A percentile compares a stretch with the other conserved stretches of the same genome.
Evolutionary conservation across 2,888 invertebrate species (phyloP).

Genomic region (Cynaeus angustus): DNA sequence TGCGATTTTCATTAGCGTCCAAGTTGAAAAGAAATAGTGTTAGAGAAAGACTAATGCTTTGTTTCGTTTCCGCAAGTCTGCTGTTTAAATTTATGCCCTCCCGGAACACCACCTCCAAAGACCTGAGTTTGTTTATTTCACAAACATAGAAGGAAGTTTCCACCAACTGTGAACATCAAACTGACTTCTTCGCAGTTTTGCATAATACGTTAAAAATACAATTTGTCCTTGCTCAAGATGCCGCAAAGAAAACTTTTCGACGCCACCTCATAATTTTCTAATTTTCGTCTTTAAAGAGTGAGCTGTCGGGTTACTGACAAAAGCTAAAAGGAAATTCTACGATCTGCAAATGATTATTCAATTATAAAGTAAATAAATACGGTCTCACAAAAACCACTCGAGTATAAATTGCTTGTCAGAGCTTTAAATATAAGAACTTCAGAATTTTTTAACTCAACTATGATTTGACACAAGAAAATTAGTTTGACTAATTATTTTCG

Average conservation of each 20-base stretch:
- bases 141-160: conserved; percentile 40
- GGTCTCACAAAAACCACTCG: neutral
- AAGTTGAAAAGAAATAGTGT: conserved; percentile 46
- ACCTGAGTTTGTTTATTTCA: conserved; percentile 42
- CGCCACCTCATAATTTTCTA: conserved; percentile 34
- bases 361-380: conserved; percentile 27
- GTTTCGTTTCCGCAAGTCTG: conserved; percentile 48
- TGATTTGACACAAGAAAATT: conserved; percentile 26
- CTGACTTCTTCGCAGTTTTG: conserved; percentile 38
- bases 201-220: conserved; percentile 47
- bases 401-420: conserved; percentile 31
- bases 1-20: conserved; percentile 55
- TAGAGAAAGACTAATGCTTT: conserved; percentile 48
- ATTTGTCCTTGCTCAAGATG: conserved; percentile 39
- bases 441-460: conserved; percentile 18
- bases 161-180: conserved; percentile 35
- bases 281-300: conserved; percentile 20
- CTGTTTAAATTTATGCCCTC: conserved; percentile 47
- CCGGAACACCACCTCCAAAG: conserved; percentile 38
- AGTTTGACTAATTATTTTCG: conserved; percentile 37
- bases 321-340: neutral
- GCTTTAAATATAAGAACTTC: conserved; percentile 11
- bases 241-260: conserved; percentile 27
- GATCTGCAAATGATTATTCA: conserved; percentile 23
- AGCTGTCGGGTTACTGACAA: conserved; percentile 7